These are phyloP conservation scores for Caenorhabditis plicata DNA, from an alignment of 2,888 invertebrate genomes.

Conservation along the genomic window DNA sequence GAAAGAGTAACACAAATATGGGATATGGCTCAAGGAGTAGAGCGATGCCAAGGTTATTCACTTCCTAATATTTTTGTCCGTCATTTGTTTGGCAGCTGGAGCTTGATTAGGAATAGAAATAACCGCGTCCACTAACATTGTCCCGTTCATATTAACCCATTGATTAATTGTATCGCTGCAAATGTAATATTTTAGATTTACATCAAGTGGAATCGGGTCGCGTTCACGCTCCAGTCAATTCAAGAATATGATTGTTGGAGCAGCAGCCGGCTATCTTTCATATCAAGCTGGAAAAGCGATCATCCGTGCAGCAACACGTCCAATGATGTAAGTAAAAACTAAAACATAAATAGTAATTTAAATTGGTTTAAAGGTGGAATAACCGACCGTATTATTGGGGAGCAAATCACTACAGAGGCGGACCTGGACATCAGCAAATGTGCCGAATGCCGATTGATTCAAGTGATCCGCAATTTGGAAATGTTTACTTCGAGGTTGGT, in stretches of 20 bases:
- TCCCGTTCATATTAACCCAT: neutral
- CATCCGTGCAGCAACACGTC: slow-evolving; percentile 54
- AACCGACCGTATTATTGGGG: slow-evolving; percentile 62
- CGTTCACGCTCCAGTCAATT: slow-evolving; percentile 54
- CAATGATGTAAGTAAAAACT: slow-evolving; percentile 56
- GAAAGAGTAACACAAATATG: neutral
- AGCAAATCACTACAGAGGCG: slow-evolving; percentile 48
- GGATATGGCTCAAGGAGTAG: neutral
- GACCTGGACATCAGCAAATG: slow-evolving; percentile 49
- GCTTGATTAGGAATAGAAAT: no score
- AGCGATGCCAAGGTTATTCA: neutral
- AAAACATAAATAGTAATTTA: neutral
- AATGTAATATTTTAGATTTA: slow-evolving; percentile 31
- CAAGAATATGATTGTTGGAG: slow-evolving; percentile 64
- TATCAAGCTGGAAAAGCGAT: slow-evolving; percentile 63
- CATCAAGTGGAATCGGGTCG: slow-evolving; percentile 55
- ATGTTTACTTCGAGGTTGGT: slow-evolving; percentile 56
- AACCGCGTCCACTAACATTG: no score
- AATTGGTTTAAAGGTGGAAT: slow-evolving; percentile 51
- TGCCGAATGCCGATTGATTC: slow-evolving; percentile 63
- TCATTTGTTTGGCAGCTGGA: neutral
- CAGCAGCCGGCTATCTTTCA: slow-evolving; percentile 63
- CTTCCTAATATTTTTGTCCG: neutral
- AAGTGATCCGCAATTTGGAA: slow-evolving; percentile 57
- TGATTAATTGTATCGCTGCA: neutral